A percentile compares a stretch with the other conserved stretches of the same genome.
These are phyloP conservation scores for Paragorgia papillata DNA, from an alignment of 92 coral and sea anemone species.

Conservation along the genomic window DNA sequence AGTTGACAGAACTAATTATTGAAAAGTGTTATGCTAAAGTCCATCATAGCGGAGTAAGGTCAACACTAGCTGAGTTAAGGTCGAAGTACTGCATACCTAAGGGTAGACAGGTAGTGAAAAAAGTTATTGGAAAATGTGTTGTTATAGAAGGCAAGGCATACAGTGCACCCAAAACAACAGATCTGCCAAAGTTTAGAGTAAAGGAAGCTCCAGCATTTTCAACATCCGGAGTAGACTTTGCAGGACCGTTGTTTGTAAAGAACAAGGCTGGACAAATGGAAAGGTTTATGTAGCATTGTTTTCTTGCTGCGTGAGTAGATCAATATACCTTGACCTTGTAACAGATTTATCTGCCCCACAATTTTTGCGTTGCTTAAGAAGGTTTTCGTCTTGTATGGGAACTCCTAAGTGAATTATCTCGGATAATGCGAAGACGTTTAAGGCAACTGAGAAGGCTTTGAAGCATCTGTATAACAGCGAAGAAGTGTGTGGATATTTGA, in stretches of 20 bases:
- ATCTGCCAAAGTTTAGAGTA: too few species aligned
- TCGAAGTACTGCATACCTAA: slow-evolving; percentile 3
- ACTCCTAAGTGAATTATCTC: slow-evolving; percentile 36
- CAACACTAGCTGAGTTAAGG: neutral
- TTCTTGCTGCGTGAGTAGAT: slow-evolving; percentile 44
- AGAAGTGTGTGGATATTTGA: slow-evolving; percentile 40
- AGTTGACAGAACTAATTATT: neutral
- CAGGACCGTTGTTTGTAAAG: too few species aligned
- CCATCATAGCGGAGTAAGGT: neutral
- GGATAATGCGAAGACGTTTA: slow-evolving; percentile 35
- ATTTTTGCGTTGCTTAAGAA: slow-evolving; percentile 39
- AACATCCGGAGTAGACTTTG: too few species aligned
- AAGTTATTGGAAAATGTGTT: neutral
- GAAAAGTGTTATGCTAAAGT: neutral
- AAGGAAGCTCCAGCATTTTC: too few species aligned
- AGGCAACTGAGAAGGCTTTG: slow-evolving; percentile 14
- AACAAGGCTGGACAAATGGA: too few species aligned
- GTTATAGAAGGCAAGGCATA: neutral
- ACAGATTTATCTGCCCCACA: slow-evolving; percentile 12
- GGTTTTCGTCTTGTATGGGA: slow-evolving; percentile 30
- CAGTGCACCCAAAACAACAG: too few species aligned
- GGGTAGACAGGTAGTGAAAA: slow-evolving; percentile 1
- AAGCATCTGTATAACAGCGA: slow-evolving; percentile 25
- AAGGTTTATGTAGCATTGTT: too few species aligned
- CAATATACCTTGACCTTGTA: slow-evolving; percentile 38